These are phyloP conservation scores for Pandemis cinnamomeana DNA, from an alignment of 2,888 invertebrate genomes.

Conservation along the genomic window DNA sequence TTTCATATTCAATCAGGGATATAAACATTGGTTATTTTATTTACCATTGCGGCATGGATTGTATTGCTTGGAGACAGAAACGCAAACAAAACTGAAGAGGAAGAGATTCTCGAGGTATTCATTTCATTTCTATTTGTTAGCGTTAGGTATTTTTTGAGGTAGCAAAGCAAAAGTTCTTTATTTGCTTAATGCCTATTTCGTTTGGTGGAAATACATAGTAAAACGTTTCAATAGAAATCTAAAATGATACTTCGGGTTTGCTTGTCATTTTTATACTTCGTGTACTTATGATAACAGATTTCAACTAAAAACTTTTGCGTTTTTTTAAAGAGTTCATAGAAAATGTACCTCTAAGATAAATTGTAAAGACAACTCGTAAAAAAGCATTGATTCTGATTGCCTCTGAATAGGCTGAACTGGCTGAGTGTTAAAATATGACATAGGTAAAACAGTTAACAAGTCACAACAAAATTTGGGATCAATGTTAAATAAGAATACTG, in stretches of 20 bases:
- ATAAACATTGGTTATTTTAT: conserved; percentile 24
- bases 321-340: no score
- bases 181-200: not conserved
- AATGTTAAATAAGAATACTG: not conserved
- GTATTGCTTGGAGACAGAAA: conserved; percentile 9
- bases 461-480: not conserved
- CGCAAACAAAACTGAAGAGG: conserved; percentile 6
- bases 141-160: not conserved
- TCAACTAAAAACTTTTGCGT: no score
- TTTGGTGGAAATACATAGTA: not conserved
- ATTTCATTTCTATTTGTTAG: conserved; percentile 2
- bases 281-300: no score
- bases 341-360: no score
- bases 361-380: no score
- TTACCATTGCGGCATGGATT: conserved; percentile 9
- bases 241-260: no score
- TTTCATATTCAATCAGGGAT: conserved; percentile 31
- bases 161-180: not conserved
- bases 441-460: not conserved
- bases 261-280: no score
- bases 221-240: not conserved
- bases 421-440: not conserved
- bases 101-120: not conserved
- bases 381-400: no score
- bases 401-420: not conserved